Evolutionary conservation across 2,113 vertebrate species (phyloP).

Genomic region (Microcebus ravelobensis): DNA sequence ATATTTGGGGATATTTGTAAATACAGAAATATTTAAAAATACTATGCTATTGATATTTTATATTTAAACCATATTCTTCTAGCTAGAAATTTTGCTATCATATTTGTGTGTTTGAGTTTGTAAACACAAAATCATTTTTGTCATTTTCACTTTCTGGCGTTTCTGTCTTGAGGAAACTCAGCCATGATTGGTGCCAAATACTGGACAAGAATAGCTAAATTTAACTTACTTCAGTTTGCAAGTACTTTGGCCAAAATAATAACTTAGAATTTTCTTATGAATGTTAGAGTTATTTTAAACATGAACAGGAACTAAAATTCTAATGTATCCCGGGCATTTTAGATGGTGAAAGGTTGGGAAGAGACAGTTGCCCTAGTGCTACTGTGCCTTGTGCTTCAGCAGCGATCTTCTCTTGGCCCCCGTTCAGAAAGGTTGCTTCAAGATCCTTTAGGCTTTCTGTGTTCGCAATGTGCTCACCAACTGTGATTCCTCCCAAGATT

Average conservation of each 20-base stretch:
- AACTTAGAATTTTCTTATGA: slow-evolving; percentile 13
- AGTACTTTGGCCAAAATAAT: background rate
- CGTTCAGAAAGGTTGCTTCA: background rate
- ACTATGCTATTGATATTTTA: background rate
- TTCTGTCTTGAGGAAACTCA: background rate
- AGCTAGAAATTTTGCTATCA: background rate
- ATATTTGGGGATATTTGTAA: background rate
- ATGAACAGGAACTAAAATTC: background rate
- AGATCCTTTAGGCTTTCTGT: background rate
- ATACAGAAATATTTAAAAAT: slow-evolving; percentile 3
- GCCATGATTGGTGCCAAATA: background rate
- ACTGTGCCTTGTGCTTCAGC: background rate
- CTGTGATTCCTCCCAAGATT: background rate
- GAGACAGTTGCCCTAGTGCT: background rate
- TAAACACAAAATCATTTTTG: background rate
- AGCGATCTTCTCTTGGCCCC: background rate
- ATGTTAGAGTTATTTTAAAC: slow-evolving; percentile 38
- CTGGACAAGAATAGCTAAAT: background rate
- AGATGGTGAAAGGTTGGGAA: background rate
- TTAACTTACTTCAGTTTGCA: slow-evolving; percentile 5
- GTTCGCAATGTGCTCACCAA: background rate
- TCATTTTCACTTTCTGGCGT: background rate
- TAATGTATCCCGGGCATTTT: background rate
- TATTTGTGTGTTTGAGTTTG: background rate
- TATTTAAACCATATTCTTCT: slow-evolving; percentile 1